phyloP scores from a whole-genome alignment of 2,113 vertebrate species.

The Monopterus albus region DNA sequence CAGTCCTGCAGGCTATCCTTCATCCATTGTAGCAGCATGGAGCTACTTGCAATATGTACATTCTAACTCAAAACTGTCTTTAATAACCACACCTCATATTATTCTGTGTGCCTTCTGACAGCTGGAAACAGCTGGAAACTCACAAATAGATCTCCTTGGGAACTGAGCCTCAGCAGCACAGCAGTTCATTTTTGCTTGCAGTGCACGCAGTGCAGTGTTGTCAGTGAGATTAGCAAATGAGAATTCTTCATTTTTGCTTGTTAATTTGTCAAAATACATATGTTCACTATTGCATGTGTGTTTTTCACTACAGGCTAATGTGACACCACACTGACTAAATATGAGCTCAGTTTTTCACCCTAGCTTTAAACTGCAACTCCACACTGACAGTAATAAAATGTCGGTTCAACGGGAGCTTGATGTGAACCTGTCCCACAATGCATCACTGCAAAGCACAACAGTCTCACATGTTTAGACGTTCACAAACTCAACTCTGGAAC shows the following conservation, averaged over 20 bases:
- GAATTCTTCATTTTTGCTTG: slow-evolving; percentile 15
- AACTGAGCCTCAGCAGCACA: slow-evolving; percentile 17
- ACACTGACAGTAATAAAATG: slow-evolving; percentile 54
- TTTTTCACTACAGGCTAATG: slow-evolving; percentile 15
- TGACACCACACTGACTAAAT: slow-evolving; percentile 16
- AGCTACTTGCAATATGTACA: slow-evolving; percentile 11
- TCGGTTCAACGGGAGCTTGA: slow-evolving; percentile 57
- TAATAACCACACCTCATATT: slow-evolving; percentile 27
- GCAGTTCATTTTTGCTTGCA: slow-evolving; percentile 14
- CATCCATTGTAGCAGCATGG: slow-evolving; percentile 29
- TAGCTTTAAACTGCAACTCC: slow-evolving; percentile 35
- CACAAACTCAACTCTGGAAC: slow-evolving; percentile 6
- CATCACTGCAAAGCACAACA: slow-evolving; percentile 46
- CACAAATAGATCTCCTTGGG: slow-evolving; percentile 34
- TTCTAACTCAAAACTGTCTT: slow-evolving; percentile 31
- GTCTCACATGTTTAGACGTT: slow-evolving; percentile 24
- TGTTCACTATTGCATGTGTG: slow-evolving; percentile 10
- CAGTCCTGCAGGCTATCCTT: slow-evolving; percentile 33
- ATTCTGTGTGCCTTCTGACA: slow-evolving; percentile 21
- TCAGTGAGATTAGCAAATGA: slow-evolving; percentile 23
- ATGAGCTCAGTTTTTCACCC: slow-evolving; percentile 21
- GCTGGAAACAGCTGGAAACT: slow-evolving; percentile 50
- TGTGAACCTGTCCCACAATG: slow-evolving; percentile 61
- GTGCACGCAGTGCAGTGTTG: slow-evolving; percentile 1
- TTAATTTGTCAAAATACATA: slow-evolving; percentile 27